Conservation (phyloP, 2,888 invertebrate genomes). For the Tenthredo amoena region DNA sequence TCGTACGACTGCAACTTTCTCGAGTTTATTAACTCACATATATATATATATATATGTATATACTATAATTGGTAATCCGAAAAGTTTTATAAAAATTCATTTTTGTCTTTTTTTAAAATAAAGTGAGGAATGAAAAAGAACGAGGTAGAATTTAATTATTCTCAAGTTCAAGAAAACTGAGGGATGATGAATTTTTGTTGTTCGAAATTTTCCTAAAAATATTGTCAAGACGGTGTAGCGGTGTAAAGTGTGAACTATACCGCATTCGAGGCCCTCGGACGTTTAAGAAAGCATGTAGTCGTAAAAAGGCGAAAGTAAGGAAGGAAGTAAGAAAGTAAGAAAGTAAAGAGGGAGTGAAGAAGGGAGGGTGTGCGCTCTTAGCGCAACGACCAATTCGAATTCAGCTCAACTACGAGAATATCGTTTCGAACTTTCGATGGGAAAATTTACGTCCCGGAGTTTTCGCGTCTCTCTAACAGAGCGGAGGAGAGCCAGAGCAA, state of each 20-base stretch:
- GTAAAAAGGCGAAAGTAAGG: background rate
- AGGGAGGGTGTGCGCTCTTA: conserved; percentile 54
- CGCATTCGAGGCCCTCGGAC: background rate
- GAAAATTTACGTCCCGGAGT: conserved; percentile 41
- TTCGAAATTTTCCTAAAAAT: background rate
- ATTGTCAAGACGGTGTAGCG: background rate
- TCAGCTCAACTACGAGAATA: conserved; percentile 42
- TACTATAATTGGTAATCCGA: background rate
- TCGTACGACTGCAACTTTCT: background rate
- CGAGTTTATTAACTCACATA: too few species aligned
- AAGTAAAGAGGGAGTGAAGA: conserved; percentile 48
- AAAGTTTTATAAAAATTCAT: background rate
- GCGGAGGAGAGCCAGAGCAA: background rate
- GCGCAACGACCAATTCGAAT: conserved; percentile 51
- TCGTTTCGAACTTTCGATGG: conserved; percentile 38
- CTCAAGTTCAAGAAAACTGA: background rate
- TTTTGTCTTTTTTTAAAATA: background rate
- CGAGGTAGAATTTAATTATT: too few species aligned
- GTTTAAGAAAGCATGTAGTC: conserved; percentile 37
- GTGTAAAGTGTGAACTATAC: background rate
- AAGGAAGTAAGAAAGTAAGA: conserved; percentile 24
- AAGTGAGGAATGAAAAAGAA: too few species aligned
- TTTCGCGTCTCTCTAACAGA: conserved; percentile 20
- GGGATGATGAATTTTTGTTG: background rate
- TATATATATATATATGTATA: too few species aligned